These are phyloP conservation scores for Chelonia mydas DNA, from an alignment of 2,797 vertebrate genomes.

Conservation along the genomic window DNA sequence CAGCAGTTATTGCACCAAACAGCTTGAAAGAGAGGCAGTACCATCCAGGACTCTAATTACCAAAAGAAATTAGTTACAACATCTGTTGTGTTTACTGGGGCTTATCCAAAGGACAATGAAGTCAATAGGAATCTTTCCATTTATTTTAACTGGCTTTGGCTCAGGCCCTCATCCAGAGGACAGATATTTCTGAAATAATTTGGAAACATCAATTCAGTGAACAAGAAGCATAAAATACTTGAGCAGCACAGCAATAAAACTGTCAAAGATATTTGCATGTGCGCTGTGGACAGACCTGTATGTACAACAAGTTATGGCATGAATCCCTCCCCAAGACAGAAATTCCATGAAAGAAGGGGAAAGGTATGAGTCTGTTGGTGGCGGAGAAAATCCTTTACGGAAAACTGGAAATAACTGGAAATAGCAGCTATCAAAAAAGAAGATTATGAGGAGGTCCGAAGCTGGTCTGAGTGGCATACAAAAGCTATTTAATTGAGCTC, in stretches of 20 bases:
- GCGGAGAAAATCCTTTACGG: not conserved
- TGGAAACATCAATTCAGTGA: not conserved
- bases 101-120: not conserved
- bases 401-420: not conserved
- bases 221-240: not conserved
- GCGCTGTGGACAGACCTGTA: not conserved
- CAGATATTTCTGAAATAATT: not conserved
- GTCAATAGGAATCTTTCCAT: not conserved
- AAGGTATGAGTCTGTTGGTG: not conserved
- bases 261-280: not conserved
- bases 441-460: not conserved
- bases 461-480: not conserved
- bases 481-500: not conserved
- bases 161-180: not conserved
- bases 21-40: not conserved
- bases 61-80: not conserved
- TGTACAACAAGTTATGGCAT: not conserved
- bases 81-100: not conserved
- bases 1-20: not conserved
- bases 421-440: not conserved
- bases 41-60: not conserved
- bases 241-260: not conserved
- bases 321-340: not conserved
- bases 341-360: not conserved
- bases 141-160: not conserved